Conservation (phyloP, 1,140 invertebrate species). For the Holotrichia oblita region DNA sequence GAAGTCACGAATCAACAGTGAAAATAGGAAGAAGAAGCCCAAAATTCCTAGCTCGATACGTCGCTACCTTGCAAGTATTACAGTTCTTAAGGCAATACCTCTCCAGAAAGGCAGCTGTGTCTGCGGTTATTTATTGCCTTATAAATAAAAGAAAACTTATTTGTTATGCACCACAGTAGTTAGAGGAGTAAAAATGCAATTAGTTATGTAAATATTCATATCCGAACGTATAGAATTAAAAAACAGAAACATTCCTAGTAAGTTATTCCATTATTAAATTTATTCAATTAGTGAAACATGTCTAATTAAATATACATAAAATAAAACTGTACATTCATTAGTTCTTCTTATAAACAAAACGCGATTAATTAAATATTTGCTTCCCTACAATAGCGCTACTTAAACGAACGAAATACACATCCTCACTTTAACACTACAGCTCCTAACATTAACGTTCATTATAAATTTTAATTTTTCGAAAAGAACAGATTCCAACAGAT, state of each 20-base stretch:
- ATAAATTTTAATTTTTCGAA: slow-evolving; percentile 24
- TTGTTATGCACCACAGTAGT: no score
- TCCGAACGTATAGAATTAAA: neutral
- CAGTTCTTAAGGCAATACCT: no score
- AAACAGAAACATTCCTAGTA: neutral
- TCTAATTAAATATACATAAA: slow-evolving; percentile 6
- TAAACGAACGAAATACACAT: slow-evolving; percentile 1
- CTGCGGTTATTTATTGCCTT: no score
- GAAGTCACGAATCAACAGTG: no score
- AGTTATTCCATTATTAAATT: no score
- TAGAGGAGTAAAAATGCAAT: no score
- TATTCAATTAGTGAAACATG: neutral
- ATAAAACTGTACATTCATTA: neutral
- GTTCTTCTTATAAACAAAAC: neutral
- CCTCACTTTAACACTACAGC: neutral
- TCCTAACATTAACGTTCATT: neutral
- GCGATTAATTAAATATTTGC: slow-evolving; percentile 20
- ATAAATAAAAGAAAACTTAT: no score
- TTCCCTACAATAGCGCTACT: neutral
- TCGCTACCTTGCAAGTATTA: no score
- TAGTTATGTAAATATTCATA: no score
- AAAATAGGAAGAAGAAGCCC: no score
- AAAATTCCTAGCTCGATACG: no score
- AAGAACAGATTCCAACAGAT: neutral
- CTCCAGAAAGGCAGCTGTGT: no score